Percentiles rank a stretch among this genome's conserved stretches.
Evolutionary conservation across 2,888 invertebrate genomes (phyloP).

Genomic region (Branchellion lobata): DNA sequence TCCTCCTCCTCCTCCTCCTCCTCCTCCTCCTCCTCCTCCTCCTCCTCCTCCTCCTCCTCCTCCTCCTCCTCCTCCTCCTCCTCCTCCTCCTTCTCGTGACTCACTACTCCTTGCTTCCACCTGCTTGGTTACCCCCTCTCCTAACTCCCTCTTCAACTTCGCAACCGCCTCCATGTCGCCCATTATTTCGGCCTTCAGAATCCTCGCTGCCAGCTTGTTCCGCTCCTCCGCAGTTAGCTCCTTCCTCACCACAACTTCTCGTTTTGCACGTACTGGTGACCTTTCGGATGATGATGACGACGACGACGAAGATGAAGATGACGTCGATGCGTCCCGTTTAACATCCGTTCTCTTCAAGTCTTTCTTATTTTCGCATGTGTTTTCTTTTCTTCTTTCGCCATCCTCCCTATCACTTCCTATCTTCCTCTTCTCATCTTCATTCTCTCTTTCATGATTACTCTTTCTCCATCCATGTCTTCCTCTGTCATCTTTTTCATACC

Average conservation of each 20-base stretch:
- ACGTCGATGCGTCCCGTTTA: not conserved
- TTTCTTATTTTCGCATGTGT: slow-evolving; percentile 37
- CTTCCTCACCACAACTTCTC: slow-evolving; percentile 13
- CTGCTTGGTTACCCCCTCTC: slow-evolving; percentile 62
- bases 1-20: slow-evolving; percentile 61
- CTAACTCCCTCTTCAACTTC: slow-evolving; percentile 64
- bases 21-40: slow-evolving; percentile 56
- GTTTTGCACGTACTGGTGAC: not conserved
- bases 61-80: no score
- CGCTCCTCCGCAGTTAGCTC: slow-evolving; percentile 68
- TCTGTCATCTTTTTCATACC: not conserved
- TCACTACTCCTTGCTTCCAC: slow-evolving; percentile 4
- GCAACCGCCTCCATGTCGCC: slow-evolving; percentile 69
- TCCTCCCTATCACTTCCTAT: slow-evolving; percentile 13
- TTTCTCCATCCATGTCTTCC: slow-evolving; percentile 19
- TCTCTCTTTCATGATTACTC: slow-evolving; percentile 5
- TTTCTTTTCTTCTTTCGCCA: slow-evolving; percentile 20
- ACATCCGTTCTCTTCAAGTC: not conserved
- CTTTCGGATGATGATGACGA: not conserved
- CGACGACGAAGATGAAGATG: slow-evolving; percentile 7
- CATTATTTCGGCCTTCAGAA: slow-evolving; percentile 90
- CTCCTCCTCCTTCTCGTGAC: not conserved
- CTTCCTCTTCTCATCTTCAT: not conserved
- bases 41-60: slow-evolving; percentile 64
- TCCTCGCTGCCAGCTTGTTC: slow-evolving; percentile 85